Evolutionary conservation across 2,797 vertebrate species (phyloP).

Genomic region (Euthynnus affinis): DNA sequence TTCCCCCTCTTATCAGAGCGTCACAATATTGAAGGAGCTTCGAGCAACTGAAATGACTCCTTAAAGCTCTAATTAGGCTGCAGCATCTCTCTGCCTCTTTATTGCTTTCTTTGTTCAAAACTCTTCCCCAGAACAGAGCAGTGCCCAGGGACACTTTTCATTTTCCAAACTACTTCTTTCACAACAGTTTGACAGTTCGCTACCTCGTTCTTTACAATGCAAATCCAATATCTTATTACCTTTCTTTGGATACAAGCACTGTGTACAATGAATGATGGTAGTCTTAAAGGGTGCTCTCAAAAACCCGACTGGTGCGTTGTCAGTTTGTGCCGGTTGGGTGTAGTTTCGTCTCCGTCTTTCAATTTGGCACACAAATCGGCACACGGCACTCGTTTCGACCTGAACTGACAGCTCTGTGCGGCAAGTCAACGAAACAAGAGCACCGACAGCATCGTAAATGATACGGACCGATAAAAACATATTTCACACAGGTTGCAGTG

Average conservation of each 20-base stretch:
- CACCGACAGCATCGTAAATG: too few relatives aligned
- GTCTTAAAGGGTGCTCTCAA: too few relatives aligned
- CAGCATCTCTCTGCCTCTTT: constrained; percentile 34
- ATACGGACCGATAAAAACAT: too few relatives aligned
- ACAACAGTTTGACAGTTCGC: background rate
- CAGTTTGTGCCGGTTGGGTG: too few relatives aligned
- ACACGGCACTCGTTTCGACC: too few relatives aligned
- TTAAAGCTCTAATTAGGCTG: constrained; percentile 65
- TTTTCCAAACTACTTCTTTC: constrained; percentile 9
- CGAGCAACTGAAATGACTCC: constrained; percentile 50
- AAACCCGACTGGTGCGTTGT: too few relatives aligned
- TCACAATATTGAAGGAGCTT: constrained; percentile 56
- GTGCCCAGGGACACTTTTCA: constrained; percentile 42
- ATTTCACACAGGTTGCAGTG: too few relatives aligned
- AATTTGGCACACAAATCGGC: too few relatives aligned
- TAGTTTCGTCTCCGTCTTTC: too few relatives aligned
- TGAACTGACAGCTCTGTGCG: too few relatives aligned
- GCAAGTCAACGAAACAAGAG: too few relatives aligned
- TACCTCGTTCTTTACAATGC: background rate
- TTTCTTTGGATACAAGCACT: background rate
- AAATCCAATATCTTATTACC: background rate
- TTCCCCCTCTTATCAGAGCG: constrained; percentile 44
- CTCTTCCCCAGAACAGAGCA: constrained; percentile 35
- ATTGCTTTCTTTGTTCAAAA: constrained; percentile 59
- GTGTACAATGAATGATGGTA: background rate